These are phyloP conservation scores for Ahaetulla prasina DNA, from an alignment of 2,113 vertebrate species.

Conservation along the genomic window DNA sequence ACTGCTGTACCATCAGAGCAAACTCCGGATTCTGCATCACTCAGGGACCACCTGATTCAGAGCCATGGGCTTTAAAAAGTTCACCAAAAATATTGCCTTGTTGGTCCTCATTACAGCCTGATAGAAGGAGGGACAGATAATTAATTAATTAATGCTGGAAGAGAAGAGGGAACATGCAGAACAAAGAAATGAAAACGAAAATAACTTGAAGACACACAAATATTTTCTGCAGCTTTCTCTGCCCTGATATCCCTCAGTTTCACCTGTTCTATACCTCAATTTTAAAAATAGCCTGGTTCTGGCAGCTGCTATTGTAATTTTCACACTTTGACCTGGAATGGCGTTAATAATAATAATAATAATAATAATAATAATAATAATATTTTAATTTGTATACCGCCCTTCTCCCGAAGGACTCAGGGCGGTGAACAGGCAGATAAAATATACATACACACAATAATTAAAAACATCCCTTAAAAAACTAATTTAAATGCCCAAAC, in stretches of 20 bases:
- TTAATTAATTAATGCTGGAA: neutral
- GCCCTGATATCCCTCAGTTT: neutral
- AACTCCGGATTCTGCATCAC: no score
- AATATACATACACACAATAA: no score
- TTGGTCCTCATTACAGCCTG: neutral
- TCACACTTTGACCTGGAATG: neutral
- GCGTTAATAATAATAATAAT: no score
- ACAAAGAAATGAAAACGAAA: neutral
- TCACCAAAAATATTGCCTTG: neutral
- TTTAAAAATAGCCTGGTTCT: neutral
- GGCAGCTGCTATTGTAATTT: neutral
- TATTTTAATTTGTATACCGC: no score
- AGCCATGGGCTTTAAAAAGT: neutral
- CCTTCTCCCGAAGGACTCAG: no score
- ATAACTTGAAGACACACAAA: neutral
- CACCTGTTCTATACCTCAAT: neutral
- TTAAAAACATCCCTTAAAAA: no score
- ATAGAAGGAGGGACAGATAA: neutral
- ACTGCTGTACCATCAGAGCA: no score
- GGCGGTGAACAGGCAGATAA: no score
- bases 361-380: no score
- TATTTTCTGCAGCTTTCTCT: neutral
- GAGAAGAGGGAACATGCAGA: neutral
- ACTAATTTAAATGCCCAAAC: no score
- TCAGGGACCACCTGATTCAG: no score